Evolutionary conservation across 2,888 invertebrate species (phyloP).

Genomic region (Disparrhopalites patrizii): DNA sequence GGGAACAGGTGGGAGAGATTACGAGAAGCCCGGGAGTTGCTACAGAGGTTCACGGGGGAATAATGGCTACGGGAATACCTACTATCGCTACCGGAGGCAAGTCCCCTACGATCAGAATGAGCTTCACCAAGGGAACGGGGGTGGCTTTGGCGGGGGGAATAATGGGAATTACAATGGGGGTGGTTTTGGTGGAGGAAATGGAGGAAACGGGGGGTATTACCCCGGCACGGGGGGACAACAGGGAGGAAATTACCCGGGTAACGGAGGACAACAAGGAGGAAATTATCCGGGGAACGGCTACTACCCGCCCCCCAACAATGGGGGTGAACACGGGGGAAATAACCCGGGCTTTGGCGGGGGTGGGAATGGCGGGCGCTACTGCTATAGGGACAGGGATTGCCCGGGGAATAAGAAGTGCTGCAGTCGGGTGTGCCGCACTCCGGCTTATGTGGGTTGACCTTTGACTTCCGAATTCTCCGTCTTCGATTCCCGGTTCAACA

Average conservation of each 20-base stretch:
- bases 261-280: constrained; percentile 1
- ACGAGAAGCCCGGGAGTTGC: constrained; percentile 14
- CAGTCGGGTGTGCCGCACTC: neutral
- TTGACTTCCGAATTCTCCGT: no score
- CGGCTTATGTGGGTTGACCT: constrained; percentile 7
- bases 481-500: no score
- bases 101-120: neutral
- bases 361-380: neutral
- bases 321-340: neutral
- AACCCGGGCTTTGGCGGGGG: neutral
- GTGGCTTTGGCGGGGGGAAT: neutral
- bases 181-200: neutral
- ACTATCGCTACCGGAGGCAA: neutral
- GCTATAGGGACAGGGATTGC: constrained; percentile 2
- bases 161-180: neutral
- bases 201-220: neutral
- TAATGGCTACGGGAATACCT: neutral
- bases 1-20: constrained; percentile 4
- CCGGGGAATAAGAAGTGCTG: constrained; percentile 10
- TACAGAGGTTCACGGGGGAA: neutral
- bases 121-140: neutral
- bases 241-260: constrained; percentile 11
- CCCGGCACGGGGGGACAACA: neutral
- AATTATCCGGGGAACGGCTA: neutral
- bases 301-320: no score